These are phyloP conservation scores for Danio kyathit DNA, from an alignment of 2,797 vertebrate genomes.

Conservation along the genomic window DNA sequence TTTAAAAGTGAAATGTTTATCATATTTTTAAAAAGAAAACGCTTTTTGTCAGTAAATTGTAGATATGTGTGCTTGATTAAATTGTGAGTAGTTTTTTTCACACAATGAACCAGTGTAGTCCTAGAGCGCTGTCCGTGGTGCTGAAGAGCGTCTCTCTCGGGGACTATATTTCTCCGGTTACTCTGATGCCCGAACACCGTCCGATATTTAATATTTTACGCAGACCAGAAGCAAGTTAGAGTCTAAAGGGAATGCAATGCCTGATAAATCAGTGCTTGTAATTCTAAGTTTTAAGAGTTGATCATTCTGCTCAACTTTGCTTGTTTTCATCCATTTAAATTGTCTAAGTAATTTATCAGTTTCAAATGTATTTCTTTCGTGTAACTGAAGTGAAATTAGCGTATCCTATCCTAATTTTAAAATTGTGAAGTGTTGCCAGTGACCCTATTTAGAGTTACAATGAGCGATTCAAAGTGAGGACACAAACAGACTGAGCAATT, in stretches of 20 bases:
- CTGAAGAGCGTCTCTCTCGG: neutral
- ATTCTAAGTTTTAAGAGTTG: neutral
- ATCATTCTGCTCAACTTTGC: neutral
- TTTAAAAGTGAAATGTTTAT: no score
- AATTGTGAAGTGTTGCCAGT: no score
- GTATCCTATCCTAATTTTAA: no score
- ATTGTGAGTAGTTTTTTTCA: no score
- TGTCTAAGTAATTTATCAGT: neutral
- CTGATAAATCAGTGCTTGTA: neutral
- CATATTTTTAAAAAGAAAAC: neutral
- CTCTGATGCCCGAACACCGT: neutral
- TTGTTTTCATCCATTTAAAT: neutral
- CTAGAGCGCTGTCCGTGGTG: constrained; percentile 28
- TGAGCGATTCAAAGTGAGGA: no score
- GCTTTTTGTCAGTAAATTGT: neutral
- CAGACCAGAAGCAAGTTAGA: neutral
- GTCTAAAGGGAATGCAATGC: neutral
- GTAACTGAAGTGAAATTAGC: no score
- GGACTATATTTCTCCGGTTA: neutral
- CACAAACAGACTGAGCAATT: no score
- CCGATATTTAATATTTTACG: neutral
- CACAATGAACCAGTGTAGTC: no score
- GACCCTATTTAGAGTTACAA: no score
- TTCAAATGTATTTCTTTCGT: neutral
- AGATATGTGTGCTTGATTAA: neutral